phyloP scores from a whole-genome alignment of 2,113 vertebrate species.

The Engystomops pustulosus region DNA sequence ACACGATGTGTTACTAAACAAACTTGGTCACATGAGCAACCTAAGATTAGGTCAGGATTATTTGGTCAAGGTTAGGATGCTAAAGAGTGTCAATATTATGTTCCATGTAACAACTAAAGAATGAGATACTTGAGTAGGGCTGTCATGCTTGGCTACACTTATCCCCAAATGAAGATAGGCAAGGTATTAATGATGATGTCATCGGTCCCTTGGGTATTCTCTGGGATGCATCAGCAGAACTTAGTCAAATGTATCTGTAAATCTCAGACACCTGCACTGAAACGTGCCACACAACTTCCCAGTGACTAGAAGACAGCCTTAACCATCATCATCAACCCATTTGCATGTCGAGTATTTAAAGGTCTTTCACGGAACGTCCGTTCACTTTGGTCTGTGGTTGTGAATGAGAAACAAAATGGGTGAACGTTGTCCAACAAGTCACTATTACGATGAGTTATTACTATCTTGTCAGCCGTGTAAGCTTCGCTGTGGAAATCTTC shows the following conservation, averaged over 20 bases:
- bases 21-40: no score
- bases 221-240: conserved; percentile 1
- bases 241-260: conserved; percentile 35
- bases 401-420: neutral
- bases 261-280: conserved; percentile 5
- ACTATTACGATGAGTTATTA: conserved; percentile 32
- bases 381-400: neutral
- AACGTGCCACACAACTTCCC: neutral
- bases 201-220: conserved; percentile 17
- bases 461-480: neutral
- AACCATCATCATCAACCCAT: neutral
- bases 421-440: neutral
- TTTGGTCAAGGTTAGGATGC: neutral
- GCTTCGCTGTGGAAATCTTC: conserved; percentile 11
- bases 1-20: no score
- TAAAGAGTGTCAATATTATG: neutral
- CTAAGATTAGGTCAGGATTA: no score
- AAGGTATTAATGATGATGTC: neutral
- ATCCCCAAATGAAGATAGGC: neutral
- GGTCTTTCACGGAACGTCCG: neutral
- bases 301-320: neutral
- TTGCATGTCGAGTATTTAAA: conserved; percentile 9
- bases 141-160: neutral
- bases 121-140: neutral
- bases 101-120: neutral